These are phyloP conservation scores for Oscheius sp. DNA, from an alignment of 2,888 invertebrate species.

Conservation along the genomic window DNA sequence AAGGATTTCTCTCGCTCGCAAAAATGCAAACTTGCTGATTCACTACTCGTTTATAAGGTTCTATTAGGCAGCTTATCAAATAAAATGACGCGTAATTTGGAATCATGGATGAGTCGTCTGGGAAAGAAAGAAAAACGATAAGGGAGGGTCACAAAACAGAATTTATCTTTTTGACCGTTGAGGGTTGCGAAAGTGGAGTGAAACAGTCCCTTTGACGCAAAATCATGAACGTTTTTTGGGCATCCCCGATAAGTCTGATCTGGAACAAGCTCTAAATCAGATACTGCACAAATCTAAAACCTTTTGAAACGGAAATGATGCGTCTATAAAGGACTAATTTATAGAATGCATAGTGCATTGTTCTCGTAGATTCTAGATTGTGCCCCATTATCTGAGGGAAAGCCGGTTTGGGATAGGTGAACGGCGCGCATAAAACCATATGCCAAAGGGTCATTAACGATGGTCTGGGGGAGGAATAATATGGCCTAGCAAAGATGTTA, in stretches of 20 bases:
- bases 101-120: conserved; percentile 2
- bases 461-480: background rate
- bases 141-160: conserved; percentile 15
- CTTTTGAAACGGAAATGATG: background rate
- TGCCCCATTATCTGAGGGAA: conserved; percentile 7
- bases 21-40: conserved; percentile 1
- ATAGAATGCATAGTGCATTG: conserved; percentile 6
- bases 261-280: background rate
- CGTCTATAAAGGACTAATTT: background rate
- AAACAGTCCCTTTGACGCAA: background rate
- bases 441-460: background rate
- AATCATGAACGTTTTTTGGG: background rate
- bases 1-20: background rate
- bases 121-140: conserved; percentile 8
- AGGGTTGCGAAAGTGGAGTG: background rate
- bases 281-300: background rate
- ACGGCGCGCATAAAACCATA: conserved; percentile 16
- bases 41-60: background rate
- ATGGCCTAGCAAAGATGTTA: too few relatives aligned
- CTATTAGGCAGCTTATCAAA: conserved; percentile 2
- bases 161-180: background rate
- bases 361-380: conserved; percentile 24
- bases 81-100: background rate
- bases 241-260: background rate
- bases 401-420: conserved; percentile 21